Evolutionary conservation across 2,888 invertebrate species (phyloP).

Genomic region (Thymelicus lineola): DNA sequence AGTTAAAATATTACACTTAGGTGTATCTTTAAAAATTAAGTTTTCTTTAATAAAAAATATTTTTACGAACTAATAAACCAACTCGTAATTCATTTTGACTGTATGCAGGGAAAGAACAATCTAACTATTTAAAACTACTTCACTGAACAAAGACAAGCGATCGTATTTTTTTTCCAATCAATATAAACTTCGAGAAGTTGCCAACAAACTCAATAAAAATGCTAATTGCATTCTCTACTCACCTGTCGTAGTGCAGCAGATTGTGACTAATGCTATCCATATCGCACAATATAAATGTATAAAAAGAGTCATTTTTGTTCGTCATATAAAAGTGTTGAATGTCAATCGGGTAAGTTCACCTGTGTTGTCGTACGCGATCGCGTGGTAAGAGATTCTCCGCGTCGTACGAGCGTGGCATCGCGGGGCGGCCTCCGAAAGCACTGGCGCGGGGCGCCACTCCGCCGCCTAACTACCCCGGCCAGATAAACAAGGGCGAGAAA

Average conservation of each 20-base stretch:
- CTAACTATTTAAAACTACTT: constrained; percentile 13
- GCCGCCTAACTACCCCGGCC: constrained; percentile 73
- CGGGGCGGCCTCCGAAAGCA: constrained; percentile 62
- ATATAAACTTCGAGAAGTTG: constrained; percentile 64
- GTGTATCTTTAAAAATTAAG: too few species aligned
- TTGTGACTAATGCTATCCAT: constrained; percentile 73
- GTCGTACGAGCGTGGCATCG: constrained; percentile 77
- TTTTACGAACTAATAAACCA: too few species aligned
- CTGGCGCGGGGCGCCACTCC: constrained; percentile 61
- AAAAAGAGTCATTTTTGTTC: constrained; percentile 80
- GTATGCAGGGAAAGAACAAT: background rate
- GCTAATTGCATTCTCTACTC: constrained; percentile 72
- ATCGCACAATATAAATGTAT: constrained; percentile 81
- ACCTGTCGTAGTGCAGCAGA: constrained; percentile 78
- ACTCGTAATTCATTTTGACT: too few species aligned
- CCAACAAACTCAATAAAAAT: constrained; percentile 70
- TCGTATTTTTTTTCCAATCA: constrained; percentile 38
- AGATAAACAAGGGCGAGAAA: constrained; percentile 82
- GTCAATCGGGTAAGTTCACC: constrained; percentile 63
- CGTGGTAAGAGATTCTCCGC: constrained; percentile 56
- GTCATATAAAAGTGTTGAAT: constrained; percentile 57
- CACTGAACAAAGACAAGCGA: constrained; percentile 4
- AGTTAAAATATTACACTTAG: too few species aligned
- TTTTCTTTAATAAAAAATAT: too few species aligned
- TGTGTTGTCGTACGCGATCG: constrained; percentile 59